phyloP scores from a whole-genome alignment of 2,797 vertebrate species.

The Gymnocypris eckloni region DNA sequence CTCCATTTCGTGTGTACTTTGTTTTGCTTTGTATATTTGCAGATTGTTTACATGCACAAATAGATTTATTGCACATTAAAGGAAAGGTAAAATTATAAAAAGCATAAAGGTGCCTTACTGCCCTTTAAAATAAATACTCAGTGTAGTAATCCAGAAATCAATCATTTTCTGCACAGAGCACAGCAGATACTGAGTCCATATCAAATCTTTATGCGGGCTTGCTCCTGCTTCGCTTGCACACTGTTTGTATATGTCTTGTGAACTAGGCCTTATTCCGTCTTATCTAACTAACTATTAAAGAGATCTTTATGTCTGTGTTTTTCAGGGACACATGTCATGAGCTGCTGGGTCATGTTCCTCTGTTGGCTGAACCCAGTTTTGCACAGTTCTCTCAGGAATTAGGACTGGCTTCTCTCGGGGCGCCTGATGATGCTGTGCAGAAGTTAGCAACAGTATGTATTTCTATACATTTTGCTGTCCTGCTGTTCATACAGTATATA shows the following conservation, averaged over 20 bases:
- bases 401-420: slow-evolving; percentile 86
- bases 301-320: slow-evolving; percentile 39
- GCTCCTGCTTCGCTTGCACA: background rate
- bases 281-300: background rate
- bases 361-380: slow-evolving; percentile 88
- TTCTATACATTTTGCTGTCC: background rate
- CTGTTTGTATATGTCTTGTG: background rate
- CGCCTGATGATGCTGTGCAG: slow-evolving; percentile 86
- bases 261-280: background rate
- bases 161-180: background rate
- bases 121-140: background rate
- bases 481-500: background rate
- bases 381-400: slow-evolving; percentile 91
- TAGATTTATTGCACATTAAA: background rate
- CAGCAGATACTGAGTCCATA: background rate
- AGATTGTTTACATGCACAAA: background rate
- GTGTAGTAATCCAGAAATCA: background rate
- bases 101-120: background rate
- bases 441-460: slow-evolving; percentile 85
- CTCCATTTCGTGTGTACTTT: background rate
- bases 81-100: background rate
- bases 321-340: slow-evolving; percentile 88
- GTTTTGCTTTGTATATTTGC: background rate
- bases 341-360: slow-evolving; percentile 86
- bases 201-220: background rate